Percentiles rank a stretch among this genome's conserved stretches.
Conservation (phyloP, 2,797 vertebrate genomes). For the Masticophis lateralis region DNA sequence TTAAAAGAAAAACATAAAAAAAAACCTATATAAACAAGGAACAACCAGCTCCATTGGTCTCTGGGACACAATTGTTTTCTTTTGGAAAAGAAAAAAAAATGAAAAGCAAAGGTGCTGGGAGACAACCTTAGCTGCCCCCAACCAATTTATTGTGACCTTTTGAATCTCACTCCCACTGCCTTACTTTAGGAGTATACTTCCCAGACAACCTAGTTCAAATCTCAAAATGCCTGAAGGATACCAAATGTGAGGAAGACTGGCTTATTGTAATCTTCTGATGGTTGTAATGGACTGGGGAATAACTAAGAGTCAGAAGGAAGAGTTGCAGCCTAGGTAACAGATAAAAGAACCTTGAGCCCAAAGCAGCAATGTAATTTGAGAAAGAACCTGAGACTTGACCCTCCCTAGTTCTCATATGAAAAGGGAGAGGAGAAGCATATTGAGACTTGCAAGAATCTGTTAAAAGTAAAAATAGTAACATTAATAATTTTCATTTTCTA, state of each 20-base stretch:
- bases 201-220: neutral
- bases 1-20: neutral
- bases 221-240: neutral
- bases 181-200: neutral
- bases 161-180: neutral
- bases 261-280: neutral
- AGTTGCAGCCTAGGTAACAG: neutral
- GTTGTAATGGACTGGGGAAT: neutral
- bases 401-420: neutral
- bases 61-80: neutral
- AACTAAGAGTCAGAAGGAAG: neutral
- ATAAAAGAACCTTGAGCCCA: neutral
- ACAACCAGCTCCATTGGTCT: neutral
- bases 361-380: neutral
- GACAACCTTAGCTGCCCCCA: neutral
- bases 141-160: neutral
- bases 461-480: neutral
- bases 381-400: neutral
- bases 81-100: neutral
- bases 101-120: neutral
- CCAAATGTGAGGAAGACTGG: neutral
- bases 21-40: neutral
- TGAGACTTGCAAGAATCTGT: neutral
- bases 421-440: neutral
- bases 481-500: neutral